Evolutionary conservation across 2,113 vertebrate species (phyloP).

Genomic region (Lutjanus erythropterus): DNA sequence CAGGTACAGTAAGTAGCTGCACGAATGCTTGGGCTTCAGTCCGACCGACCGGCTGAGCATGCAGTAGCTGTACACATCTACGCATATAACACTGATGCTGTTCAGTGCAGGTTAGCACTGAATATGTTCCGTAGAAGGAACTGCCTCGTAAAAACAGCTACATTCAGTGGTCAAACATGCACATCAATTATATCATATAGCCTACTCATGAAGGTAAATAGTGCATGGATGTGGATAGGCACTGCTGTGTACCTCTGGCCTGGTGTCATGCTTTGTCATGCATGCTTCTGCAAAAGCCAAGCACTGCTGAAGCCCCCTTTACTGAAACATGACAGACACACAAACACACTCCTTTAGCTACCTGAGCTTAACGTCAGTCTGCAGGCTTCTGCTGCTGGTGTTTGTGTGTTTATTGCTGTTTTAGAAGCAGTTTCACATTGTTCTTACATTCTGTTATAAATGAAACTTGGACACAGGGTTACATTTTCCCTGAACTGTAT

Average conservation of each 20-base stretch:
- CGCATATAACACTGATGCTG: constrained; percentile 49
- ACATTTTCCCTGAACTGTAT: constrained; percentile 2
- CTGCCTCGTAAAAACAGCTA: background rate
- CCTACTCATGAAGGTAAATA: constrained; percentile 16
- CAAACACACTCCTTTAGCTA: background rate
- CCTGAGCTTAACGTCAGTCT: constrained; percentile 25
- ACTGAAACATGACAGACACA: constrained; percentile 29
- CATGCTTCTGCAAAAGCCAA: constrained; percentile 68
- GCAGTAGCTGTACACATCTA: constrained; percentile 62
- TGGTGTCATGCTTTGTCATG: constrained; percentile 62
- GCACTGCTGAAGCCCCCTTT: constrained; percentile 50
- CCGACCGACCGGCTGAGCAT: constrained; percentile 68
- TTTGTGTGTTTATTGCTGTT: constrained; percentile 37
- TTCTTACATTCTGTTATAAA: constrained; percentile 31
- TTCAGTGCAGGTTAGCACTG: constrained; percentile 28
- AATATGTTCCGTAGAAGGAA: background rate
- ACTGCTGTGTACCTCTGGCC: constrained; percentile 58
- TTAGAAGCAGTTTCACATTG: background rate
- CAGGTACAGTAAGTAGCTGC: constrained; percentile 86
- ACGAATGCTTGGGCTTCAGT: constrained; percentile 76
- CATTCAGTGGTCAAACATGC: constrained; percentile 1
- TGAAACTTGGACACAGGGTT: background rate
- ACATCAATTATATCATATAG: background rate
- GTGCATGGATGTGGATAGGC: constrained; percentile 65
- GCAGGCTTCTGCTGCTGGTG: constrained; percentile 45